Evolutionary conservation across 2,797 vertebrate species (phyloP).

Genomic region (Micrastur ruficollis): DNA sequence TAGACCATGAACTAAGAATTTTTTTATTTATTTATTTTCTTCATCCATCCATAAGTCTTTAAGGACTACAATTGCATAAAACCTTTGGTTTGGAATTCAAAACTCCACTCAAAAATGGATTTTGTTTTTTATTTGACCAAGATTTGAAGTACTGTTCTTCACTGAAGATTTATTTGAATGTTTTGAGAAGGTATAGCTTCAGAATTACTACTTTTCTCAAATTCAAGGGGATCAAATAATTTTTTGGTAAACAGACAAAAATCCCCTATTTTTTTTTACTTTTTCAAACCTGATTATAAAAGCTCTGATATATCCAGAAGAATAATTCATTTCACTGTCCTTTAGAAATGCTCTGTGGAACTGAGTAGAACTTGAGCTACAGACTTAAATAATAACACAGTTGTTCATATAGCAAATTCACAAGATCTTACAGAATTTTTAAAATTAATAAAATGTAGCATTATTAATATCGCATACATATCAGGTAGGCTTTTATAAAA

Average conservation of each 20-base stretch:
- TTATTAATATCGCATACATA: background rate
- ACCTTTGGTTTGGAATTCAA: background rate
- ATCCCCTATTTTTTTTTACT: background rate
- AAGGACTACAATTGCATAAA: background rate
- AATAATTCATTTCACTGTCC: background rate
- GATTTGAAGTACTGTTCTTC: background rate
- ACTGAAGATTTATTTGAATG: accelerated
- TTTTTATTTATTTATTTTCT: background rate
- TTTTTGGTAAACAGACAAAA: background rate
- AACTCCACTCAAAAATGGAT: background rate
- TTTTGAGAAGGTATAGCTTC: background rate
- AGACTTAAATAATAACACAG: background rate
- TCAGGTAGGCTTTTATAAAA: background rate
- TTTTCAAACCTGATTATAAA: background rate
- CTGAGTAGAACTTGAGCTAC: background rate
- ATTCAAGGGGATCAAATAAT: background rate
- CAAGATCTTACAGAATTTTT: background rate
- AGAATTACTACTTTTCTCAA: background rate
- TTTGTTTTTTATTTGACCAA: background rate
- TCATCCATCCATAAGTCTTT: background rate
- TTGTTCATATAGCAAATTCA: background rate
- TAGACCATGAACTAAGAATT: background rate
- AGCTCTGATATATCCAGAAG: background rate
- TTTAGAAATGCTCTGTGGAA: background rate
- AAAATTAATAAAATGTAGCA: accelerated